Base-by-base conservation (phyloP, 2,113 vertebrate species). In the Rhagologus leucostigma region DNA sequence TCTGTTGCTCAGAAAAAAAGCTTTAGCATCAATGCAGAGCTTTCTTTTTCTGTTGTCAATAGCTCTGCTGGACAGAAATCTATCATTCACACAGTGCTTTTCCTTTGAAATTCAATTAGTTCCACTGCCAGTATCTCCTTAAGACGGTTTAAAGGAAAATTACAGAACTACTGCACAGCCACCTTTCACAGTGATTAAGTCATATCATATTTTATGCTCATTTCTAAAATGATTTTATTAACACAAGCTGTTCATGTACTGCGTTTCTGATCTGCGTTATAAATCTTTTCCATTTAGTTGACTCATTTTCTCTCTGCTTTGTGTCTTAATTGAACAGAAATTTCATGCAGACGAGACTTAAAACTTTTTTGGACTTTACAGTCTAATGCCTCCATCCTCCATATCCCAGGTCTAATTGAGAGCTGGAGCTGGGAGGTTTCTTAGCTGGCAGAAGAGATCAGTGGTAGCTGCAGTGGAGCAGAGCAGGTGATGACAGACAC, bases 81-180 rank as follows among this genome's bases (percentile, higher is more conserved):
- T 96, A 77, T 96, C 93, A 82, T 95, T 96, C 93, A 67, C 76
- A 37, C 70, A 39, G 70, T 47, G 84, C 35, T 87, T 77, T 95
- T 41, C 39, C 94, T 97, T 97, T 96, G 94, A 96, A 97, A 96
- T 97, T 96, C 93, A 96, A 68, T 96, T 92, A 95, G 87, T 93
- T 97, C 74, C 86, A 89, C 68, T 90, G 84, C 91, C 85, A 76
- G 81, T 35, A 70, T 90, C 63, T 96, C 87, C 68, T 95, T 95
- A 96, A 91, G 78, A 93, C 0, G 32, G 53, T 95, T 96, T 97
- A 94, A 97, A 95, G 68, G 77, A 74, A 71, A 87, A 62, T 93
- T 79, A 49, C 68, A 93, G 70, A 96, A 97, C 82, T 89, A 78
- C 87, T 95, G 65, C 24, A 74, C 75, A 68, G 56, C 37, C 50